Percentiles rank a stretch among this genome's conserved stretches.
Evolutionary conservation across 37 sponge, comb jelly and placozoan species (phyloP).

Genomic region (Cliona cf. orientalis): DNA sequence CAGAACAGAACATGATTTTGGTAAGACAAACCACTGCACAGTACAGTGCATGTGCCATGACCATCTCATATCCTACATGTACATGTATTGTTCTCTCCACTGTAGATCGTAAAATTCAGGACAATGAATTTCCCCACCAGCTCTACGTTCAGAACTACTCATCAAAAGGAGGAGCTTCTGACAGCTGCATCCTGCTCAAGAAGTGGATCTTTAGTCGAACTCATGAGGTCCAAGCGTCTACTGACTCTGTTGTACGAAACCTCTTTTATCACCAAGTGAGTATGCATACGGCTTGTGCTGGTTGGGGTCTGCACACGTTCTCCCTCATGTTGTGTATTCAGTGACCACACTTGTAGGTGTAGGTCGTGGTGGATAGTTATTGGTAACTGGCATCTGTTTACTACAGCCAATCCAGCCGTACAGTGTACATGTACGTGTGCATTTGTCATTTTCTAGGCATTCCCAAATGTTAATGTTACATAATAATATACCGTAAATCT

Average conservation of each 20-base stretch:
- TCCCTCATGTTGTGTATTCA: too few species aligned
- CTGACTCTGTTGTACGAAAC: slow-evolving; percentile 39
- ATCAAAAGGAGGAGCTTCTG: background rate
- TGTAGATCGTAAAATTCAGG: slow-evolving; percentile 75
- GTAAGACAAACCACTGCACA: slow-evolving; percentile 42
- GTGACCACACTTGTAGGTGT: too few species aligned
- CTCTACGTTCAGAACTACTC: slow-evolving; percentile 49
- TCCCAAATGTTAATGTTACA: too few species aligned
- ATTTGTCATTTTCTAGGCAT: too few species aligned
- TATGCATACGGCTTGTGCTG: too few species aligned
- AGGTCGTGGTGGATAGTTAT: too few species aligned
- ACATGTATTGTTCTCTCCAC: background rate
- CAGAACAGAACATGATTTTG: slow-evolving; percentile 43
- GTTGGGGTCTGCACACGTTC: too few species aligned
- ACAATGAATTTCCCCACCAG: slow-evolving; percentile 87
- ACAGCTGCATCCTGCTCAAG: slow-evolving; percentile 47
- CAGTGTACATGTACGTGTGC: too few species aligned
- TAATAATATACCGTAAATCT: too few species aligned
- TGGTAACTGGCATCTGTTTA: too few species aligned
- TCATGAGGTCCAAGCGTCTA: slow-evolving; percentile 45
- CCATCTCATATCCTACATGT: slow-evolving; percentile 7
- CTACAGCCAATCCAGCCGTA: too few species aligned
- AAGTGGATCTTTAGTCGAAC: slow-evolving; percentile 85
- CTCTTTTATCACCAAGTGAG: slow-evolving; percentile 72
- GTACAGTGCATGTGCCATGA: background rate